Base-by-base conservation (phyloP, 2,888 invertebrate genomes). In the Cyrtodaria siliqua region DNA sequence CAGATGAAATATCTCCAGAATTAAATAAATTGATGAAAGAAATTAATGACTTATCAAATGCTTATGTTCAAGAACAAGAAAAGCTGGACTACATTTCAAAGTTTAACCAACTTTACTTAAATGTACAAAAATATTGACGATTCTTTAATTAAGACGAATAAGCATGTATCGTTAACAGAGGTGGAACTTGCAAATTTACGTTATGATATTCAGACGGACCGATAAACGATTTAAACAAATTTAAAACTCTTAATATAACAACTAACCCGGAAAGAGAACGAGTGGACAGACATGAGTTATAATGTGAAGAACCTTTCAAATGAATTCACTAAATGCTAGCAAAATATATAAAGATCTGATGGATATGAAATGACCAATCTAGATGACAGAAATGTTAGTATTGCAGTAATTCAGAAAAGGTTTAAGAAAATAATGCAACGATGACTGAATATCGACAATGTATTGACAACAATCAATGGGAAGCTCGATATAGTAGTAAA, bases 171-270 rank as follows among this genome's bases (percentile, higher is more conserved):
- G 20, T 29, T 55, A 3, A 70, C 67, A 14, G 68, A 72, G 2
- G 57, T 70, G 9, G 47, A 63, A 24, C 44, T 80, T n/a, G 61
- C 63, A 3, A 70, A 76, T 60, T 29, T 77, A 20, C 62, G 62
- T 49, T 42, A 61, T 18, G 16, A 52, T 2, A 70, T 70, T 8
- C 47, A 59, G 50, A 67, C 61, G n/a, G 6, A 49, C 53, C 2
- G 73, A 69, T 12, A 16, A 49, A 14, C 23, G 81, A 27, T 42
- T 81, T 4, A 42, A 62, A 9, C n/a, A 68, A 59, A n/a, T 81
- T 78, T 49, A 64, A 38, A 38, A 74, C 71, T n/a, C 29, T 81
- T 16, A 56, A 61, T 38, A 78, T 81, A 4, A 72, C 75, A 27
- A 78, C 75, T 14, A 47, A 66, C 14, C 23, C 20, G 26, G 78